Percentiles rank a stretch among this genome's conserved stretches.
Evolutionary conservation across 2,888 invertebrate species (phyloP).

Genomic region (Psylliodes chrysocephalus): DNA sequence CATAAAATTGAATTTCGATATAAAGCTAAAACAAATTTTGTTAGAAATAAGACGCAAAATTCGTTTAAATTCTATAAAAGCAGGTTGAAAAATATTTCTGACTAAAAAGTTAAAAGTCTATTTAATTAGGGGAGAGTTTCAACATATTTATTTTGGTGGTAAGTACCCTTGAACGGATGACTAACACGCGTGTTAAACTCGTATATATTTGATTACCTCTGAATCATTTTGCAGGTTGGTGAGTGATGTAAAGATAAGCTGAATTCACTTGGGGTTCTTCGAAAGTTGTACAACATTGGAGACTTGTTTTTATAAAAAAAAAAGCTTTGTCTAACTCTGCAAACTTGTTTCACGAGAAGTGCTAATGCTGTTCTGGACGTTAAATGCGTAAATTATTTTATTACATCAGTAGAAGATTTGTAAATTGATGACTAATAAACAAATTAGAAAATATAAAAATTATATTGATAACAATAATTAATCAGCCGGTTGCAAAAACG

Average conservation of each 20-base stretch:
- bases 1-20: too few relatives aligned
- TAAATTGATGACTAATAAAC: not conserved
- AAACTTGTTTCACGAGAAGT: slow-evolving; percentile 1
- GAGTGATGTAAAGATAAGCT: slow-evolving; percentile 18
- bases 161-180: slow-evolving; percentile 21
- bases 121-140: slow-evolving; percentile 2
- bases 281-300: not conserved
- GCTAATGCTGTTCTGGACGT: not conserved
- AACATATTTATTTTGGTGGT: not conserved
- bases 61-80: too few relatives aligned
- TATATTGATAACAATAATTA: too few relatives aligned
- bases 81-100: not conserved
- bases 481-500: too few relatives aligned
- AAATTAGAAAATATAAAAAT: too few relatives aligned
- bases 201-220: slow-evolving; percentile 21
- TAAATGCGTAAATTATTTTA: slow-evolving; percentile 4
- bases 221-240: slow-evolving; percentile 26
- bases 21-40: too few relatives aligned
- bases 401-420: not conserved
- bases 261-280: slow-evolving; percentile 5
- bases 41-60: too few relatives aligned
- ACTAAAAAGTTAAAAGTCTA: not conserved
- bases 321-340: slow-evolving; percentile 6
- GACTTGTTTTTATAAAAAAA: not conserved
- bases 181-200: slow-evolving; percentile 22